A percentile compares a stretch with the other conserved stretches of the same genome.
phyloP scores from a whole-genome alignment of 2,797 vertebrate species.

The Moxostoma hubbsi region DNA sequence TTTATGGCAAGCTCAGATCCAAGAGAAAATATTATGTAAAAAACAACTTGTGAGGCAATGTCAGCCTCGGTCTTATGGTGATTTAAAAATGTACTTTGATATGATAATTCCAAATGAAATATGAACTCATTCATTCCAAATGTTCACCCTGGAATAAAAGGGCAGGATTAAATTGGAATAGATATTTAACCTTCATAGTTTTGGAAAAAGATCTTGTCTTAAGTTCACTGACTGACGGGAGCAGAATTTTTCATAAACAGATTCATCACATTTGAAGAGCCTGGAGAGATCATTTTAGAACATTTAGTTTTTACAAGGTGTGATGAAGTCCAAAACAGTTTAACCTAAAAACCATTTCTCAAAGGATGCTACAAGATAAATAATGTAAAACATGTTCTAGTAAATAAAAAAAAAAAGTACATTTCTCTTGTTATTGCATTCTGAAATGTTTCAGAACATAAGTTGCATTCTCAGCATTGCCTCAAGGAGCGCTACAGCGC shows the following conservation, averaged over 20 bases:
- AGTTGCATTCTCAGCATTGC: no score
- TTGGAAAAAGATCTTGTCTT: background rate
- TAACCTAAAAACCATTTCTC: no score
- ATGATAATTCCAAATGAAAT: conserved; percentile 45
- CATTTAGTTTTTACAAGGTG: no score
- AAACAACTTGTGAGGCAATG: conserved; percentile 37
- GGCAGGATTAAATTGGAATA: background rate
- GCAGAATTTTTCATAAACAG: background rate
- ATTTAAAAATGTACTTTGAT: conserved; percentile 40
- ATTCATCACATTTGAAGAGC: no score
- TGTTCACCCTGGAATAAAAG: conserved; percentile 22
- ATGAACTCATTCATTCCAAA: conserved; percentile 23
- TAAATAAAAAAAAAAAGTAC: no score
- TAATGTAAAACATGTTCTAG: no score
- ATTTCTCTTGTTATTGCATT: no score
- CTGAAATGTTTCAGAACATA: no score
- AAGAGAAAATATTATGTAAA: conserved; percentile 37
- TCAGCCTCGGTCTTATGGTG: background rate
- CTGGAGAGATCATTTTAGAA: no score
- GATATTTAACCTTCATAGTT: conserved; percentile 11
- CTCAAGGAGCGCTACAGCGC: no score
- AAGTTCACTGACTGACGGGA: background rate
- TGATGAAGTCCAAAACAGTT: no score
- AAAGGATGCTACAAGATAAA: no score
- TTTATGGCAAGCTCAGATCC: conserved; percentile 36